Conservation (phyloP, 2,113 vertebrate species). For the Sciurus niger region DNA sequence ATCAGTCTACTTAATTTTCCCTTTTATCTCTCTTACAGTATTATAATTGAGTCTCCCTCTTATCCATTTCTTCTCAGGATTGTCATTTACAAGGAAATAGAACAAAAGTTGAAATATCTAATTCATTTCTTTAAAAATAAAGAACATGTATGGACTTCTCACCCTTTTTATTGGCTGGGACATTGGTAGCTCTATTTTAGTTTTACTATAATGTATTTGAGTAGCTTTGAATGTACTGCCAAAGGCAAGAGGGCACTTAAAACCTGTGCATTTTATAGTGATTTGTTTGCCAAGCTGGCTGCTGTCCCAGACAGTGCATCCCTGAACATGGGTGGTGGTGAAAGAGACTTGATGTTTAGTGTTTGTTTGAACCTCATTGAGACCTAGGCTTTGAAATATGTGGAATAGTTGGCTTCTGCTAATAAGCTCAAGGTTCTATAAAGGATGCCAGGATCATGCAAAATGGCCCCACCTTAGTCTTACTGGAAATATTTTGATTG, state of each 20-base stretch:
- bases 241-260: slow-evolving; percentile 75
- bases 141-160: not conserved
- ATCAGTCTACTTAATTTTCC: not conserved
- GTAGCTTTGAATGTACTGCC: slow-evolving; percentile 71
- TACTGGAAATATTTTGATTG: not conserved
- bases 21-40: not conserved
- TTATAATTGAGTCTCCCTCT: not conserved
- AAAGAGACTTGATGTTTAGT: slow-evolving; percentile 53
- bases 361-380: slow-evolving; percentile 38
- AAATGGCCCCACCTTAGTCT: not conserved
- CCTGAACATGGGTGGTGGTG: slow-evolving; percentile 38
- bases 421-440: not conserved
- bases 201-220: slow-evolving; percentile 64
- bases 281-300: slow-evolving; percentile 78
- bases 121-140: not conserved
- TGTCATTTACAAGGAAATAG: slow-evolving; percentile 46
- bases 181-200: slow-evolving; percentile 44
- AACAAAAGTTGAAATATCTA: slow-evolving; percentile 55
- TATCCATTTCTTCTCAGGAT: not conserved
- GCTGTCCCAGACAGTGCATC: slow-evolving; percentile 64
- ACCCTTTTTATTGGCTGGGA: slow-evolving; percentile 42
- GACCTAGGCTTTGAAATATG: slow-evolving; percentile 46
- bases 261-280: slow-evolving; percentile 69
- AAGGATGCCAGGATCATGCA: not conserved
- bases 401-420: not conserved